Evolutionary conservation across 2,113 vertebrate species (phyloP).

Genomic region (Tricholaema leucomelas): DNA sequence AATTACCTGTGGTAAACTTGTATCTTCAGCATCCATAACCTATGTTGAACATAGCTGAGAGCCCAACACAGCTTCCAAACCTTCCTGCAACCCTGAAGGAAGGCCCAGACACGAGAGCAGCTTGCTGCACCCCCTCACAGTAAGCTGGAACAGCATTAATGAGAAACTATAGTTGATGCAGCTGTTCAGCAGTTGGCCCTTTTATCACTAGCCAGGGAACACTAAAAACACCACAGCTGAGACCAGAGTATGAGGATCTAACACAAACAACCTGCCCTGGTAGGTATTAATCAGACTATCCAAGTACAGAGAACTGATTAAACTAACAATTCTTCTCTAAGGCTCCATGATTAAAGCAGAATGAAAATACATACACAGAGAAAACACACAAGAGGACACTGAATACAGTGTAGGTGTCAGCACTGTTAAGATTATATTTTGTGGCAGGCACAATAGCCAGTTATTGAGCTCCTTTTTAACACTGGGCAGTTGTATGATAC

Average conservation of each 20-base stretch:
- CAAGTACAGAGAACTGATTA: conserved; percentile 36
- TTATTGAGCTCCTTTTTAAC: neutral
- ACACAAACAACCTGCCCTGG: conserved; percentile 24
- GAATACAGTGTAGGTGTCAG: neutral
- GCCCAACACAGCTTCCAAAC: neutral
- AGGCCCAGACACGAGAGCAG: neutral
- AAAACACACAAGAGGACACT: conserved; percentile 23
- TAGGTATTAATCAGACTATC: conserved; percentile 44
- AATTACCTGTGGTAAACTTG: neutral
- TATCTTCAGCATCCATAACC: neutral
- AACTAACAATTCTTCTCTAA: conserved; percentile 55
- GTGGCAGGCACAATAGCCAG: neutral
- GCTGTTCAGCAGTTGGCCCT: conserved; percentile 24
- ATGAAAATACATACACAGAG: conserved; percentile 17
- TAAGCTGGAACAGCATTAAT: neutral
- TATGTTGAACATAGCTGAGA: neutral
- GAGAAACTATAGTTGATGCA: neutral
- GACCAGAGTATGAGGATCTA: neutral
- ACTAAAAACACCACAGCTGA: conserved; percentile 1
- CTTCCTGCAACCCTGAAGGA: neutral
- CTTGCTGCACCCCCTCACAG: neutral
- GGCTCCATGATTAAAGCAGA: conserved; percentile 49
- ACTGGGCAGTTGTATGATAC: neutral
- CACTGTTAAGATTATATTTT: neutral
- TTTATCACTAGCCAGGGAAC: conserved; percentile 23